Base-by-base conservation (phyloP, 2,888 invertebrate genomes). In the Disparrhopalites patrizii region DNA sequence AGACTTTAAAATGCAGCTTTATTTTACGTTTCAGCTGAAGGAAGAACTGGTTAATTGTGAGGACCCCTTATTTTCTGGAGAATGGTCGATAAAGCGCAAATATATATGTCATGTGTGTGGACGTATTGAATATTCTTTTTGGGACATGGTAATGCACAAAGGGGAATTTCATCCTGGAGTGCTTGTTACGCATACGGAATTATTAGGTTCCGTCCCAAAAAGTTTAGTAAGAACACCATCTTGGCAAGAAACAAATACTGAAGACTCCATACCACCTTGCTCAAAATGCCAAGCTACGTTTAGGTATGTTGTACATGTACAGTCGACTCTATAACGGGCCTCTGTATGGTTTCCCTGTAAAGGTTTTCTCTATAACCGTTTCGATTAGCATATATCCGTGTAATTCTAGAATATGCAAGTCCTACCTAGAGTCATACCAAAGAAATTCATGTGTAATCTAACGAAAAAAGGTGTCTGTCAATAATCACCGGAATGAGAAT, bases 61-160 rank as follows among this genome's bases (percentile, higher is more conserved):
- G 7, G 50, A 62, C 5, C 69, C 75, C 5, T 66, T 73, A 1
- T 75, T 75, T 33, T 71, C 73, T 20, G 75, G 75, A 2, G 75
- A 75, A 36, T 75, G 75, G 75, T 68, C 69, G 0, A 65, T 70
- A 43, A 20, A 65, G 0, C 56, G 71, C n/a, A 73, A 73, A 25
- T 75, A 62, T 56, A 62, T 75, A 0, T 75, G 75, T 38, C 70
- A 72, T 23, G 70, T 75, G 23, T 75, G 75, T 54, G 70, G 72
- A 8, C 73, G 73, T 61, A 67, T 69, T 2, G 75, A 75, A 50
- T 66, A 70, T 18, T 55, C 51, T 4, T 75, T 75, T 62, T 75
- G 75, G 75, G 72, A 75, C 43, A 73, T 75, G 72, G 73, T 73
- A 0, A 67, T 63, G 62, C 75, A 75, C 67, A 75, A 75, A 60